phyloP scores from a whole-genome alignment of 2,888 invertebrate genomes.

The Dicycla oo region DNA sequence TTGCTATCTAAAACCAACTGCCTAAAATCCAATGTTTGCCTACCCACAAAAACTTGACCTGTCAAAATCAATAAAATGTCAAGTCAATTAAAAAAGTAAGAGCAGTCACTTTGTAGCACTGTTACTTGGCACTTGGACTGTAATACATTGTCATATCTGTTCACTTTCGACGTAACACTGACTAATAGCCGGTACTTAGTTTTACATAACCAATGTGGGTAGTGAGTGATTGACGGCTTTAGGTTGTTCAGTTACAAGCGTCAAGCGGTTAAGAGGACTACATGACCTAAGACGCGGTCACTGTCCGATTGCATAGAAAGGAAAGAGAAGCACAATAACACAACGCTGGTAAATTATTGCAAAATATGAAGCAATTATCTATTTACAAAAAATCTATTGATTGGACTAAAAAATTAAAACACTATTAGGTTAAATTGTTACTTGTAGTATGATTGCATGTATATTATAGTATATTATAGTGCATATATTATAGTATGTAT shows the following conservation, averaged over 20 bases:
- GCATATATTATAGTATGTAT: no score
- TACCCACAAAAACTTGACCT: slow-evolving; percentile 18
- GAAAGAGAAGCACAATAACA: no score
- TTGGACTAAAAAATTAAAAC: no score
- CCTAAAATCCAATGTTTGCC: not conserved
- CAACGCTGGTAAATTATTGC: no score
- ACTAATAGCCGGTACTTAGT: slow-evolving; percentile 64
- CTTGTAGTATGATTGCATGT: no score
- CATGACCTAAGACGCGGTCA: no score
- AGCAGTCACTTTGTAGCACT: not conserved
- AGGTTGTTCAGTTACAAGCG: slow-evolving; percentile 55
- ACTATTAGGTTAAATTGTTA: no score
- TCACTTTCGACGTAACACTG: slow-evolving; percentile 69
- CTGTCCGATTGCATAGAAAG: no score
- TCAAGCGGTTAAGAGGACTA: slow-evolving; percentile 61
- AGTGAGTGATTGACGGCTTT: slow-evolving; percentile 72
- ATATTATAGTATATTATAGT: no score
- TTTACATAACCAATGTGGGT: slow-evolving; percentile 76
- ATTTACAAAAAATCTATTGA: no score
- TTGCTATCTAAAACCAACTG: not conserved
- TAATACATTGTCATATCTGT: slow-evolving; percentile 53
- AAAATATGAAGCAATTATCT: no score
- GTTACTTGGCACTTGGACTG: slow-evolving; percentile 28
- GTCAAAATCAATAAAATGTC: slow-evolving; percentile 29
- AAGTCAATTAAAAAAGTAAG: slow-evolving; percentile 21